Evolutionary conservation across 2,113 vertebrate species (phyloP), one percentile per base, ranked within the genome.

Genomic region (Tricholaema leucomelas): DNA sequence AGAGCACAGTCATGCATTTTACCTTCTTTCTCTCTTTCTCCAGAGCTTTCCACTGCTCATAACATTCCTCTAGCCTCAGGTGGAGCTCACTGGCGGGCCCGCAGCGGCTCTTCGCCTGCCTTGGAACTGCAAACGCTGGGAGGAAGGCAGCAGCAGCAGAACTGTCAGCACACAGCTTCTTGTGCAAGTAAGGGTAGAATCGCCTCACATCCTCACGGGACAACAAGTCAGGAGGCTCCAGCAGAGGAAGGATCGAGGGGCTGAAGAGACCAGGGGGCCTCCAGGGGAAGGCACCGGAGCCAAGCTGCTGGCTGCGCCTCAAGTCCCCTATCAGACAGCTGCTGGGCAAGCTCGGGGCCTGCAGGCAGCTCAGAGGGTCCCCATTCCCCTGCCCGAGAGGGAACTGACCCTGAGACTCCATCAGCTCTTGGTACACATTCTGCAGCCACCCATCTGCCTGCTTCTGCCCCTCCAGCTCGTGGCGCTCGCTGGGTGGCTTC

Each of bases 11-110:
- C 9, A 38, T 40, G 13, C 40, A 12, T 69, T 64, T 97, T 98
- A 98, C 98, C 98, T 98, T 98, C 96, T 98, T 98, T 65, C 98
- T 97, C 84, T 98, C 98, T 88, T 98, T 98, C 94, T 98, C 97
- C 96, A 98, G 73, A 92, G 97, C 96, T 97, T 97, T 97, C 97
- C 97, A 98, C 87, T 98, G 98, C 67, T 98, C 98, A 18, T 97
- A 98, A 89, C 98, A 98, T 50, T 98, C 97, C 65, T 98, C 98
- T 48, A 98, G 94, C 60, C 95, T 95, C 88, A 96, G 63, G 16
- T 97, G 97, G 87, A 98, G 97, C 54, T 98, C 97, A 2, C 95
- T 98, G 78, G 97, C 96, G 92, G 97, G 92, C 78, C 96, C 96
- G 33, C 90, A 96, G 30, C 88, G 96, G 56, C 81, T 94, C 89